phyloP scores from a whole-genome alignment of 2,888 invertebrate species.

The Thera britannica region DNA sequence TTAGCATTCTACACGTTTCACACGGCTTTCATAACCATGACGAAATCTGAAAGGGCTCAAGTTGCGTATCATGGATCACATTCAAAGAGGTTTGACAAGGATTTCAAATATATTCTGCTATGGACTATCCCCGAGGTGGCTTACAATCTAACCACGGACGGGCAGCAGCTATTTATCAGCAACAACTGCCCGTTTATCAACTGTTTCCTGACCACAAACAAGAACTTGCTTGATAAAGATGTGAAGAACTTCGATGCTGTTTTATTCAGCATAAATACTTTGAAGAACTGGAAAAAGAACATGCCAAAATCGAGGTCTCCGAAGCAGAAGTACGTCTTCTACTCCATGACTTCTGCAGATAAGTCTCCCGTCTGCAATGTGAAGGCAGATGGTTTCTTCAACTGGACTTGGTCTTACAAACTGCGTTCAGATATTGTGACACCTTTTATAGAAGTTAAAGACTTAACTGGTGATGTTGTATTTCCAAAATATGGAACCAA shows the following conservation, averaged over 20 bases:
- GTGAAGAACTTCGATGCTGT: constrained; percentile 67
- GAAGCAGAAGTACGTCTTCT: constrained; percentile 70
- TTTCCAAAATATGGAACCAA: constrained; percentile 55
- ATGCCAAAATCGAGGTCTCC: constrained; percentile 55
- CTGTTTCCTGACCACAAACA: constrained; percentile 67
- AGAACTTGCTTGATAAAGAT: constrained; percentile 49
- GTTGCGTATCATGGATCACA: constrained; percentile 31
- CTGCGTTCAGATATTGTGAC: constrained; percentile 67
- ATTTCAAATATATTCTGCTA: constrained; percentile 64
- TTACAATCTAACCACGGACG: constrained; percentile 45
- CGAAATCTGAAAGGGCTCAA: constrained; percentile 44
- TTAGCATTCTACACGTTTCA: constrained; percentile 70
- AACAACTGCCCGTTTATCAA: constrained; percentile 60
- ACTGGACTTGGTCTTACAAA: constrained; percentile 79
- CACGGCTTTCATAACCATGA: constrained; percentile 51
- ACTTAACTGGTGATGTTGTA: constrained; percentile 52
- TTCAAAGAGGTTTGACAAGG: constrained; percentile 36
- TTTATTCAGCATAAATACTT: constrained; percentile 58
- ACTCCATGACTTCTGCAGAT: constrained; percentile 59
- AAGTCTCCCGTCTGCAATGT: constrained; percentile 60
- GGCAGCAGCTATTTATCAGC: constrained; percentile 56
- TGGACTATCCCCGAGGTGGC: constrained; percentile 52
- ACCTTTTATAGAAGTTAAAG: constrained; percentile 68
- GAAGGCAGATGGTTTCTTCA: constrained; percentile 64
- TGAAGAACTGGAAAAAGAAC: constrained; percentile 46